Percentiles rank a stretch among this genome's conserved stretches.
Evolutionary conservation across 2,113 vertebrate genomes (phyloP).

Genomic region (Pedetes capensis): DNA sequence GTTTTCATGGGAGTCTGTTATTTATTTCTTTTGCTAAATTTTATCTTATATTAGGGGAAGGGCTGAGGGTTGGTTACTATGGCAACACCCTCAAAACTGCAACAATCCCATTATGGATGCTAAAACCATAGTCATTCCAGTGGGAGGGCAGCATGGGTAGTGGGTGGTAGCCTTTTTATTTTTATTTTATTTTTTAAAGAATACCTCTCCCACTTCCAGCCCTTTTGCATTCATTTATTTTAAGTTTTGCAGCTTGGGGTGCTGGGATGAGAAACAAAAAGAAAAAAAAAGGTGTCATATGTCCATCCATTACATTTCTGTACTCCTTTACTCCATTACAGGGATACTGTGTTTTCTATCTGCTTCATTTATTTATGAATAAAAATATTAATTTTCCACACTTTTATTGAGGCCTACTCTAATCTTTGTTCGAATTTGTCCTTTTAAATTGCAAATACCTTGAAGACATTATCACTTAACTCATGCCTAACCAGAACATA

Average conservation of each 20-base stretch:
- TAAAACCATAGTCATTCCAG: conserved; percentile 69
- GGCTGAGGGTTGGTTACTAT: conserved; percentile 70
- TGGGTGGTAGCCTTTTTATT: conserved; percentile 73
- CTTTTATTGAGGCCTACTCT: background rate
- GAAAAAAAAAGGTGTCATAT: background rate
- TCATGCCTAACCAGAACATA: too few relatives aligned
- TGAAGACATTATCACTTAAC: too few relatives aligned
- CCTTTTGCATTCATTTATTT: conserved; percentile 61
- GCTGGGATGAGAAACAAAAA: background rate
- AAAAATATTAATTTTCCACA: background rate
- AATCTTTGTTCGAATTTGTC: background rate
- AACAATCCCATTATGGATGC: conserved; percentile 64
- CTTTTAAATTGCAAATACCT: conserved; percentile 22
- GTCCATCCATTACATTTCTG: conserved; percentile 44
- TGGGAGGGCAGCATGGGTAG: conserved; percentile 63
- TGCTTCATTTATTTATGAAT: background rate
- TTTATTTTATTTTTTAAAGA: conserved; percentile 59
- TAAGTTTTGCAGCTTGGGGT: conserved; percentile 39
- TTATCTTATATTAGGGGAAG: conserved; percentile 71
- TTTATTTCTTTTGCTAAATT: conserved; percentile 74
- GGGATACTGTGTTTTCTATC: background rate
- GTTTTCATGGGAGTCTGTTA: conserved; percentile 72
- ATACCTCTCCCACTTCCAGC: conserved; percentile 57
- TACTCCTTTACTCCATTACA: background rate
- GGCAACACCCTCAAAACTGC: conserved; percentile 64